Evolutionary conservation across 2,797 vertebrate genomes (phyloP).

Genomic region (Trachops cirrhosus): DNA sequence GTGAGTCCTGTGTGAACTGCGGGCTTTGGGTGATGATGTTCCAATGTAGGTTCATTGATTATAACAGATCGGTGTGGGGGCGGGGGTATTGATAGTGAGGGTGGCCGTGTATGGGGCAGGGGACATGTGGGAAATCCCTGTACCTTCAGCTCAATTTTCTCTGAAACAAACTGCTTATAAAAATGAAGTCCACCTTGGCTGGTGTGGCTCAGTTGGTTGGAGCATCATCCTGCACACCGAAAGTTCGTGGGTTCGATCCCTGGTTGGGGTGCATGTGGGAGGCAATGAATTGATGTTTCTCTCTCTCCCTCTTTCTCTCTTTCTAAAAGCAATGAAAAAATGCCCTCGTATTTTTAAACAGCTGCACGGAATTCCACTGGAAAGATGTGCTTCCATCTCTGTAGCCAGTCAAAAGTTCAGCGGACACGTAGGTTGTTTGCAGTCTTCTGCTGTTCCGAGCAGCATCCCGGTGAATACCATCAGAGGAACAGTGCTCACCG

Average conservation of each 20-base stretch:
- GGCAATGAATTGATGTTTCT: too few relatives aligned
- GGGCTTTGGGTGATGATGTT: background rate
- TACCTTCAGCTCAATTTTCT: background rate
- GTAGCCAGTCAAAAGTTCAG: background rate
- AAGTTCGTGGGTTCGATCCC: background rate
- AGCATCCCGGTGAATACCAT: accelerated
- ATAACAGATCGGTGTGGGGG: too few relatives aligned
- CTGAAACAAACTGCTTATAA: background rate
- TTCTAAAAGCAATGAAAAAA: background rate
- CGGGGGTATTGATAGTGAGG: background rate
- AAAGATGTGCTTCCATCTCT: background rate
- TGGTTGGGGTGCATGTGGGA: background rate
- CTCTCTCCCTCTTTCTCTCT: too few relatives aligned
- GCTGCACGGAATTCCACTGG: background rate
- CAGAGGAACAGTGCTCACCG: accelerated
- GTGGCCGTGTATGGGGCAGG: background rate
- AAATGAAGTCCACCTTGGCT: background rate
- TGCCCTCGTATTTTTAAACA: background rate
- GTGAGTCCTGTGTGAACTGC: background rate
- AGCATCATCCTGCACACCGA: background rate
- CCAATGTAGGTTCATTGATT: accelerated
- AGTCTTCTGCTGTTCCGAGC: background rate
- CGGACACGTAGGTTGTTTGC: background rate
- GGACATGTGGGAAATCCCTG: background rate
- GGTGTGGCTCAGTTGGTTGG: background rate